Base-by-base conservation (phyloP, 1,140 invertebrate genomes). In the Tetramorium parvispinum region DNA sequence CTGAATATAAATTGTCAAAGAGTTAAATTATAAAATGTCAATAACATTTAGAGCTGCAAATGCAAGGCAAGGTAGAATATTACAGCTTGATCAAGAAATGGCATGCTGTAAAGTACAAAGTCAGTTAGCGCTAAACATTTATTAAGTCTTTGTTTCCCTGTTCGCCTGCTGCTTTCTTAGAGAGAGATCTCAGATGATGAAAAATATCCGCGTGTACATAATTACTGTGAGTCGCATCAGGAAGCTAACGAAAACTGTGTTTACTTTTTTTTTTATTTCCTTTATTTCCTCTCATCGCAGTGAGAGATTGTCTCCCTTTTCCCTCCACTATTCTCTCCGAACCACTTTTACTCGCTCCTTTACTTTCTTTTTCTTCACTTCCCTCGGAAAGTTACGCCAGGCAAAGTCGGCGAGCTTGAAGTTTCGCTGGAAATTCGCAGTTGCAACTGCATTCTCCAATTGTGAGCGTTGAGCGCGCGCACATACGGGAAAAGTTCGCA, bases 401-500 rank as follows among this genome's bases (percentile, higher is more conserved):
- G 57, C 24, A 78, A 85, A 85, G 75, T 85, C 75, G 73, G 40
- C 3, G 43, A 61, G 53, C 53, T 37, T 43, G 40, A 83, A 83
- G 79, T 83, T 83, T 57, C 40, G 68, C 53, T 73, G 37, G 68
- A 83, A 83, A 49, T 59, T 85, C 73, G 59, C 73, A 85, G 61
- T 76, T 27, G 75, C 75, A 65, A 76, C 83, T 85, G 83, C 83
- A 79, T 85, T 78, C 75, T 79, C n/a, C 73, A 49, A 78, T 79
- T 79, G 82, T 83, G 53, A 59, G 40, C 68, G 53, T 83, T 46
- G n/a, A 68, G 43, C 73, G 59, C 46, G 75, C 73, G 59, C 71
- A 43, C 71, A 85, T 79, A 85, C 61, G 53, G 71, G 75, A 78
- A 85, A 85, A 85, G 83, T 85, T 85, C 40, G 73, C 83, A 85